These are phyloP conservation scores for Gymnocypris eckloni DNA, from an alignment of 2,797 vertebrate genomes.

Conservation along the genomic window DNA sequence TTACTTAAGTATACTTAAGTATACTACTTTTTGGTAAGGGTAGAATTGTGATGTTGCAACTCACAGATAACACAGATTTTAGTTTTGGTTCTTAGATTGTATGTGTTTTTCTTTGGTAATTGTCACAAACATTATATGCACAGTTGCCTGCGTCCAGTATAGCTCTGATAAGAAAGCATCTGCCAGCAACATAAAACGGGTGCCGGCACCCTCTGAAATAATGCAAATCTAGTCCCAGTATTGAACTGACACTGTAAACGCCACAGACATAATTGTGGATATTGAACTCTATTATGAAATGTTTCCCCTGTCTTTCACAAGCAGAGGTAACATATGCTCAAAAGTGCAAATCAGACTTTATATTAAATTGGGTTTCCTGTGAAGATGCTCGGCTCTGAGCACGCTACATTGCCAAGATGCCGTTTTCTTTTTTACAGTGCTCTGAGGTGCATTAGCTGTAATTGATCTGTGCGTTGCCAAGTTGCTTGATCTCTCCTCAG, in stretches of 20 bases:
- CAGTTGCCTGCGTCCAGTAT: background rate
- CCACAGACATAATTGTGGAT: constrained; percentile 35
- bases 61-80: background rate
- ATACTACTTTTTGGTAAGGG: too few relatives aligned
- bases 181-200: background rate
- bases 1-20: too few relatives aligned
- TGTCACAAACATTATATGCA: background rate
- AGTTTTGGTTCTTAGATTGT: background rate
- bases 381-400: constrained; percentile 18
- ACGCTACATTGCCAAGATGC: background rate
- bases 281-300: constrained; percentile 43
- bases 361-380: constrained; percentile 25
- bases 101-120: constrained; percentile 1
- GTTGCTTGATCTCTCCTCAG: constrained; percentile 47
- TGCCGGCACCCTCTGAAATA: background rate
- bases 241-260: constrained; percentile 16
- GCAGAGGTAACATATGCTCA: constrained; percentile 12
- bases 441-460: constrained; percentile 44
- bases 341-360: constrained; percentile 29
- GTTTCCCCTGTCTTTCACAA: constrained; percentile 18
- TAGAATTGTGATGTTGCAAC: background rate
- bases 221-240: background rate
- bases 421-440: constrained; percentile 30
- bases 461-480: constrained; percentile 44
- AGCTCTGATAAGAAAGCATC: background rate